Base-by-base conservation (phyloP, 2,797 vertebrate species). In the Mormyrus hasselquistii region DNA sequence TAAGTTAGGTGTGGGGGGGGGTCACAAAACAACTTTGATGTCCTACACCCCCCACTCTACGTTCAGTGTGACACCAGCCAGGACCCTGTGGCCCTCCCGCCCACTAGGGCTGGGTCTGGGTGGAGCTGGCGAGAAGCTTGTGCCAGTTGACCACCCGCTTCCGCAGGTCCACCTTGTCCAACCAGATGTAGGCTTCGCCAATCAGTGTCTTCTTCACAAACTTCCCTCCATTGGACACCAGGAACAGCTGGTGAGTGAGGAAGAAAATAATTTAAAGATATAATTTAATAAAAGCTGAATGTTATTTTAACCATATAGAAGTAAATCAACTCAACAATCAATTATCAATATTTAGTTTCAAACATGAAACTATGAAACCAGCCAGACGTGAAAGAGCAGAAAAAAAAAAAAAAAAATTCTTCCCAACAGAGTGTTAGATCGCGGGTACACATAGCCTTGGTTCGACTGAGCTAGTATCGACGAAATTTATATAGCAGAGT, bases 161-260 rank as follows among this genome's bases (percentile, higher is more conserved):
- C 92, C 98, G 97, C 96, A 99, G 98, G 95, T 99, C 98, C 94
- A 99, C 97, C 95, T 99, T 99, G 95, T 99, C 98, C 92, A 99
- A 95, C 97, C 98, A 99, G 94, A 99, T 97, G 94, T 98, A 99
- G 89, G 98, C 98, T 94, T 99, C 98, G 0, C 98, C 98, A 90
- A 99, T 99, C 92, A 99, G 93, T 19, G 98, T 99, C 96, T 99
- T 99, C 96, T 99, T 99, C 97, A 99, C 95, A 94, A 99, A 99
- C 94, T 99, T 99, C 34, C 98, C 98, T 93, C 98, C 98, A 34
- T 99, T 99, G 90, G 98, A 99, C 90, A 99, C 97, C 92, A 99
- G 95, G 91, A 99, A 97, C 92, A 99, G 96, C 98, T 99, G 91
- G 50, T 16, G 38, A 41, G 3, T 55, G 84, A 47, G n/a, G 38